phyloP scores from a whole-genome alignment of 92 coral and sea anemone genomes.

The Bergia sp. region DNA sequence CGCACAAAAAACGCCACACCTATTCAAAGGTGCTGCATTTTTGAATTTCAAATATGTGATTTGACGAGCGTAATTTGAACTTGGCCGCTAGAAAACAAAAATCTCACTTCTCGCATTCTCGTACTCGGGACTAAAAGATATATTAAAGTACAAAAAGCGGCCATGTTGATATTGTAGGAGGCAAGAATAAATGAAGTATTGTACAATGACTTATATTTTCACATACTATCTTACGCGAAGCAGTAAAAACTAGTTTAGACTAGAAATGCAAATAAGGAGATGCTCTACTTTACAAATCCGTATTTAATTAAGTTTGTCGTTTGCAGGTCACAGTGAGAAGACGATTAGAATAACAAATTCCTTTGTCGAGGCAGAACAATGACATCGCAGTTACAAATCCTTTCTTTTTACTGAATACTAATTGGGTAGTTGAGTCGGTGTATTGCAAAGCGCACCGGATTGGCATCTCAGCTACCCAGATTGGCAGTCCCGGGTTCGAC shows the following conservation, averaged over 20 bases:
- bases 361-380: background rate
- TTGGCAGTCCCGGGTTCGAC: conserved; percentile 13
- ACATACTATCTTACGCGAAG: background rate
- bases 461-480: background rate
- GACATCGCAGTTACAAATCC: background rate
- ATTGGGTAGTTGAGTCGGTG: background rate
- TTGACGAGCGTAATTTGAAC: background rate
- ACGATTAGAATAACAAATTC: background rate
- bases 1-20: conserved; percentile 1
- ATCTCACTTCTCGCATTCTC: conserved; percentile 13
- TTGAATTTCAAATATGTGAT: conserved; percentile 11
- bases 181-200: conserved; percentile 14
- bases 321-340: background rate
- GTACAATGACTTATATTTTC: background rate
- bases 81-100: background rate
- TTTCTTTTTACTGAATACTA: background rate
- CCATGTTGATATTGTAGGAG: conserved; percentile 16
- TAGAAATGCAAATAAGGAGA: background rate
- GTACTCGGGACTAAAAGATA: background rate
- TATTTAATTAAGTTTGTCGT: background rate
- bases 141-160: conserved; percentile 9
- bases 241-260: background rate
- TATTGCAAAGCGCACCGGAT: background rate
- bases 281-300: background rate
- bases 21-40: conserved; percentile 11